phyloP scores from a whole-genome alignment of 2,888 invertebrate genomes.

The Pyrrhia umbra region DNA sequence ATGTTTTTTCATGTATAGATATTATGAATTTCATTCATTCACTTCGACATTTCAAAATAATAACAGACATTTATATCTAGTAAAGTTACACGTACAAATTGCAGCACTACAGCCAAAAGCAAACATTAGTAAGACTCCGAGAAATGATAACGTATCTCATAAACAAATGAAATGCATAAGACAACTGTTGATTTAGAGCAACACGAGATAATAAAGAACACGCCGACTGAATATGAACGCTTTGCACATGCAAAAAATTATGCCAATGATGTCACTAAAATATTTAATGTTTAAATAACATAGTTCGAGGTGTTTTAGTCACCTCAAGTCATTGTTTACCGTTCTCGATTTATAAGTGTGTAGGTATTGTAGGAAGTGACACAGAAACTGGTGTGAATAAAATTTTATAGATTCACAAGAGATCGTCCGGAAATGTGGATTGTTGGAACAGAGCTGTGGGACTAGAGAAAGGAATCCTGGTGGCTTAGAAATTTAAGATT shows the following conservation, averaged over 20 bases:
- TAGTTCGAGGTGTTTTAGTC: constrained; percentile 40
- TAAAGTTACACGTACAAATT: constrained; percentile 41
- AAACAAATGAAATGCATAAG: constrained; percentile 70
- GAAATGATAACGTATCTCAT: constrained; percentile 69
- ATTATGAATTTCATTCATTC: constrained; percentile 7
- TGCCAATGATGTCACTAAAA: constrained; percentile 53
- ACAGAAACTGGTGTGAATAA: constrained; percentile 53
- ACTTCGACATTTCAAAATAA: constrained; percentile 11
- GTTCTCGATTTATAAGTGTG: constrained; percentile 53
- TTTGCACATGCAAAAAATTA: constrained; percentile 48
- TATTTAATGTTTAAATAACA: constrained; percentile 53
- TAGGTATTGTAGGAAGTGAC: constrained; percentile 47
- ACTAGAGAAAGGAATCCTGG: constrained; percentile 42
- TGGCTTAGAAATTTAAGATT: constrained; percentile 4
- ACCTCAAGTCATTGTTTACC: constrained; percentile 55
- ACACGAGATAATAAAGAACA: constrained; percentile 45
- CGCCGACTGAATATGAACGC: constrained; percentile 20
- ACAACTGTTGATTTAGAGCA: constrained; percentile 62
- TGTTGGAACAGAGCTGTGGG: constrained; percentile 14
- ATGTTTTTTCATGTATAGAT: neutral
- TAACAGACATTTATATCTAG: constrained; percentile 9
- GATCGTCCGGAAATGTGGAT: constrained; percentile 35
- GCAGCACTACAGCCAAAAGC: constrained; percentile 51
- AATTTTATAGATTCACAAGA: constrained; percentile 48
- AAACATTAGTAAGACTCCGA: constrained; percentile 53